Evolutionary conservation across 1,140 invertebrate species (phyloP).

Genomic region (Linepithema humile): DNA sequence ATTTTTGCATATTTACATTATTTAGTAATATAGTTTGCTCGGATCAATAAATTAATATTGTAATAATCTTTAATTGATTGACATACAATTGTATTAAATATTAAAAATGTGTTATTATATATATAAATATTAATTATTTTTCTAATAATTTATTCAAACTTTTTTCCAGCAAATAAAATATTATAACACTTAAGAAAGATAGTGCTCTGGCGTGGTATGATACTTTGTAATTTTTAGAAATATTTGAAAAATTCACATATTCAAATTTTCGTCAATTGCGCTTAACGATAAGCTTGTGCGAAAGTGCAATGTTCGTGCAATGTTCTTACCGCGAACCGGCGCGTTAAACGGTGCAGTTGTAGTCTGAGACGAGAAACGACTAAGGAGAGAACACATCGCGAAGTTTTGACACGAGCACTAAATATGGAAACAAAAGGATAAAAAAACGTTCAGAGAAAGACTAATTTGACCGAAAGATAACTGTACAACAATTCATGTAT

Average conservation of each 20-base stretch:
- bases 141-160: background rate
- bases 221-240: background rate
- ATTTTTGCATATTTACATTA: no score
- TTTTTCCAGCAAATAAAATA: background rate
- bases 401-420: conserved; percentile 39
- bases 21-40: no score
- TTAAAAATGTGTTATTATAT: no score
- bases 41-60: no score
- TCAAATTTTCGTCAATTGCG: background rate
- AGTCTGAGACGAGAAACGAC: conserved; percentile 22
- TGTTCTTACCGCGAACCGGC: background rate
- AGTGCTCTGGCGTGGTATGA: background rate
- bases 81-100: no score
- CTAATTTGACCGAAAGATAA: conserved; percentile 8
- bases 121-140: no score
- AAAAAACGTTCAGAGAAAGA: no score
- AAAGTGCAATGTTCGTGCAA: background rate
- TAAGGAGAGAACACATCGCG: conserved; percentile 37
- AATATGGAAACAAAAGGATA: no score
- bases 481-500: background rate
- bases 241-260: background rate
- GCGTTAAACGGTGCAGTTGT: no score
- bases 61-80: no score
- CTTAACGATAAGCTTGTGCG: conserved; percentile 7
- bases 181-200: background rate